Conservation (phyloP, 2,113 vertebrate genomes). For the Hemiprocne comata region DNA sequence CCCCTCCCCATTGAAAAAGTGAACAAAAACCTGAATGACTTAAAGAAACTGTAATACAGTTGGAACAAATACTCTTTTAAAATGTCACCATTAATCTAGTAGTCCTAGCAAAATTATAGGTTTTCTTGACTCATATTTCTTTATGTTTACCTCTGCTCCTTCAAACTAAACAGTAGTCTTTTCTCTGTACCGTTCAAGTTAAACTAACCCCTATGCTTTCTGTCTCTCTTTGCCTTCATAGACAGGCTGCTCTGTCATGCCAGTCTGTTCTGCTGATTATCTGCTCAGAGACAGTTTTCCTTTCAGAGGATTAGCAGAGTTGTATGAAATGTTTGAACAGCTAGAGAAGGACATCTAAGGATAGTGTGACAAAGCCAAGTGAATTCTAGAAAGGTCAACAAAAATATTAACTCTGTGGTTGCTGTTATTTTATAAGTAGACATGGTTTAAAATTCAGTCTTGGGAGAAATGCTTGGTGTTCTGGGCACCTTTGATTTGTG, state of each 20-base stretch:
- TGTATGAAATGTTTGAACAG: not conserved
- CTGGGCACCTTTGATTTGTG: not conserved
- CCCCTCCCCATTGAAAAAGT: not conserved
- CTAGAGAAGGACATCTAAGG: not conserved
- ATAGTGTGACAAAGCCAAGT: not conserved
- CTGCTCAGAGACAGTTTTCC: not conserved
- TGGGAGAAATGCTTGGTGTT: not conserved
- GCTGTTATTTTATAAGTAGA: not conserved
- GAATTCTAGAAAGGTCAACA: not conserved
- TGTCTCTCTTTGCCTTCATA: not conserved
- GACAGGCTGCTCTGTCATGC: not conserved
- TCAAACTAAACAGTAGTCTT: not conserved
- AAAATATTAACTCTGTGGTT: not conserved
- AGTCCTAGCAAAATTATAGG: not conserved
- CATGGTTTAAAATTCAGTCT: not conserved
- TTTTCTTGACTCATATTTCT: not conserved
- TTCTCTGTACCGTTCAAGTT: not conserved
- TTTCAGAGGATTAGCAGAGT: not conserved
- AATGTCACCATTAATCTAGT: not conserved
- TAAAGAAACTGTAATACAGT: not conserved
- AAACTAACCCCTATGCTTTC: not conserved
- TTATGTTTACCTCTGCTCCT: rapidly evolving
- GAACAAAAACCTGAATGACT: not conserved
- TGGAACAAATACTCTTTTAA: not conserved
- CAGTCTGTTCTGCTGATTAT: not conserved